Percentiles rank a stretch among this genome's conserved stretches.
Conservation (phyloP, 2,797 vertebrate genomes). For the Menidia menidia region DNA sequence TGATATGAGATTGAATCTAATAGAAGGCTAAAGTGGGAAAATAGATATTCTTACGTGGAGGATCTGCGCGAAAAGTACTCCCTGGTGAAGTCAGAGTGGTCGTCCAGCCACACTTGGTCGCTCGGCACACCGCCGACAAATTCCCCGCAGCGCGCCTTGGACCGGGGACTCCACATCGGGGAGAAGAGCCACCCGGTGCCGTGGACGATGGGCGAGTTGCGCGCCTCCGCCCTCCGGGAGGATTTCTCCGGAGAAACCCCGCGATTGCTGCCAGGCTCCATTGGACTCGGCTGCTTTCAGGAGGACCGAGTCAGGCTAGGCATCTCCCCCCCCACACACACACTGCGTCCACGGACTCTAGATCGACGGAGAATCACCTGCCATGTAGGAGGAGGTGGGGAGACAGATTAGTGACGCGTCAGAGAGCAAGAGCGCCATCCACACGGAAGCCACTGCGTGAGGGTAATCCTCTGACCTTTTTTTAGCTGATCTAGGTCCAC, state of each 20-base stretch:
- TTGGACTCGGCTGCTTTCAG: conserved; percentile 24
- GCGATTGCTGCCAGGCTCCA: conserved; percentile 31
- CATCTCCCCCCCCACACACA: conserved; percentile 34
- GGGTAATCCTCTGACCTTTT: conserved; percentile 58
- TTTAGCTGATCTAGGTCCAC: conserved; percentile 21
- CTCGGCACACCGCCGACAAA: conserved; percentile 44
- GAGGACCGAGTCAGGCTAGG: conserved; percentile 46
- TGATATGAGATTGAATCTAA: too few species aligned
- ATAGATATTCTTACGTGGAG: conserved; percentile 58
- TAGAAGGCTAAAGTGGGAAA: background rate
- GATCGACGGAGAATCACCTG: conserved; percentile 2
- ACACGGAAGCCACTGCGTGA: conserved; percentile 19
- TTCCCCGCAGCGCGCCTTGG: conserved; percentile 21
- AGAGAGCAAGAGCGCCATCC: background rate
- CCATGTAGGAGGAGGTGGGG: background rate
- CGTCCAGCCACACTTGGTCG: conserved; percentile 63
- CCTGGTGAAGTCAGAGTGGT: conserved; percentile 68
- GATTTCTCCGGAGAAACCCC: conserved; percentile 3
- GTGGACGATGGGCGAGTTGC: background rate
- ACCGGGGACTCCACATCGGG: conserved; percentile 61
- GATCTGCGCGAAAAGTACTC: conserved; percentile 67
- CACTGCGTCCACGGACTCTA: too few species aligned
- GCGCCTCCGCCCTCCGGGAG: background rate
- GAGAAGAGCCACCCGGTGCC: conserved; percentile 66
- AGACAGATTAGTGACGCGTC: conserved; percentile 1